Base-by-base conservation (phyloP, 2,888 invertebrate genomes). In the Conchocele bisecta region DNA sequence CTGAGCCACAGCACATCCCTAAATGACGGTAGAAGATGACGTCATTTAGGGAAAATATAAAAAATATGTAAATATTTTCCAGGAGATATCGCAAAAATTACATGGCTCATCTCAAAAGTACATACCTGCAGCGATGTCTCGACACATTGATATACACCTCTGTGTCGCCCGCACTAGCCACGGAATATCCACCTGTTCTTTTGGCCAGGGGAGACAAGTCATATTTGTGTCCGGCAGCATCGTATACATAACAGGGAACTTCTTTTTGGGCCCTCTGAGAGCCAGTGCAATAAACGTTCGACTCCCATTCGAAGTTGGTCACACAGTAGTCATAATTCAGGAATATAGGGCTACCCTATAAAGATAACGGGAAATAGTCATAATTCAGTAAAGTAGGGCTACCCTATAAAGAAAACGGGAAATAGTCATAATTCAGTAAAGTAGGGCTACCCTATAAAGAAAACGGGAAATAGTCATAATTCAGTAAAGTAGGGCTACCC, bases 131-230 rank as follows among this genome's bases (percentile, higher is more conserved):
- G 69, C 81, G 17, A 89, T 87, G 57, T 88, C 88, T 22, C 89
- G 72, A 67, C 5, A 91, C 88, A 81, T 90, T 91, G 53, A 90
- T 89, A 66, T 83, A 86, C 53, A 90, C 84, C 33, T 88, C 83
- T 17, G 83, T 78, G 29, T 75, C 73, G 42, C 77, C 73, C 7
- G 80, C 72, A 4, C 84, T 81, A 35, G 85, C 82, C 7, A 90
- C 87, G 22, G 82, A 61, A 48, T 90, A 86, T 1, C 83, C 88
- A 9, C 89, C 89, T n/a, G 68, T 81, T n/a, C 63, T 60, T 58
- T 82, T 83, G 22, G 86, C 86, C 44, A 90, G 74, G 42, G 88
- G 88, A 51, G 87, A 84, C 13, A 91, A 81, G 69, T 91, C 89
- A 64, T 83, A 75, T 39, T 86, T 77, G 15, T 82, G 75, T 0